Conservation (phyloP, 2,113 vertebrate species). For the Sialia sialis region DNA sequence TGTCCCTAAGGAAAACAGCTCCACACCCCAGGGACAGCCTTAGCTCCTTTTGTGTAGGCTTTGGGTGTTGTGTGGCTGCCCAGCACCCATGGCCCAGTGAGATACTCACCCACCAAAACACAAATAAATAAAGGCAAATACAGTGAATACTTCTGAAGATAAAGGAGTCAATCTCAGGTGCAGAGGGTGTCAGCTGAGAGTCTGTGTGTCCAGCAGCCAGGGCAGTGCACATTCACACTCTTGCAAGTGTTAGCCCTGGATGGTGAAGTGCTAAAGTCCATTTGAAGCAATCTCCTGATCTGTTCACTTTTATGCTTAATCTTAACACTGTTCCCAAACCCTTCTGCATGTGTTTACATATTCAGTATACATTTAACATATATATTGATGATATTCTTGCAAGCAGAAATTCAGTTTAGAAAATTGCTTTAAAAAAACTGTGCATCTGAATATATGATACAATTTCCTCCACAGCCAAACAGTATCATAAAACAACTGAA, state of each 20-base stretch:
- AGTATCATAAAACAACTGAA: neutral
- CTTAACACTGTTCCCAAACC: neutral
- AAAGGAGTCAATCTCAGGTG: neutral
- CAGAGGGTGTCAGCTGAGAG: neutral
- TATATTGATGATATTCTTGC: neutral
- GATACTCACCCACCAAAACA: neutral
- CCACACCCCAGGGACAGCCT: rapidly evolving
- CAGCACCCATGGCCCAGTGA: neutral
- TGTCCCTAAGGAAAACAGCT: neutral
- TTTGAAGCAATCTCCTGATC: neutral
- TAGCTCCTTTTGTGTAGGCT: rapidly evolving
- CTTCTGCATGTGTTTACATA: neutral
- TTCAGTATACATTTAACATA: neutral
- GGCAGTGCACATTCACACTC: neutral
- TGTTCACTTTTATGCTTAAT: neutral
- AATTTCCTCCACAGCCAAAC: neutral
- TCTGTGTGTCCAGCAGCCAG: neutral
- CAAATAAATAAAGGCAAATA: neutral
- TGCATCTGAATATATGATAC: neutral
- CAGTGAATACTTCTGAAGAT: neutral
- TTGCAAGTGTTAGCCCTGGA: neutral
- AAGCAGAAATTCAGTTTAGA: neutral
- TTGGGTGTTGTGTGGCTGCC: neutral
- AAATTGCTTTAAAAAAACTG: neutral
- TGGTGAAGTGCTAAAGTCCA: neutral